Percentiles rank a stretch among this genome's conserved stretches.
Evolutionary conservation across 2,888 invertebrate species (phyloP).

Genomic region (Latrodectus elegans): DNA sequence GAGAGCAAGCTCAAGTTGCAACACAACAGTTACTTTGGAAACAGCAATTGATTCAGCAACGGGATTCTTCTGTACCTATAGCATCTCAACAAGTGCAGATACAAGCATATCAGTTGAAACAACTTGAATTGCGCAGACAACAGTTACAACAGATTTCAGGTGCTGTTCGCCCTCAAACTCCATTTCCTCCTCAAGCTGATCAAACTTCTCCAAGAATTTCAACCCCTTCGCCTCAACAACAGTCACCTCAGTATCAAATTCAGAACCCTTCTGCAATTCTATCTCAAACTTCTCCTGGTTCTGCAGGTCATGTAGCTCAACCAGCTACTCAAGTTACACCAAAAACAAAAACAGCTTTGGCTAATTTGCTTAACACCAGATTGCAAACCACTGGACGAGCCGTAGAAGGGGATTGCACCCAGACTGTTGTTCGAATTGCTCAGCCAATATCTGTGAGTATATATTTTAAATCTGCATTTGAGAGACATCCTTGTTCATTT

Average conservation of each 20-base stretch:
- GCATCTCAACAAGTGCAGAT: constrained; percentile 73
- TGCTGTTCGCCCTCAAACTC: constrained; percentile 17
- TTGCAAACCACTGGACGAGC: constrained; percentile 77
- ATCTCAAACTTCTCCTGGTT: constrained; percentile 62
- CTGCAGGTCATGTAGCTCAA: constrained; percentile 16
- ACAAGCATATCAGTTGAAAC: constrained; percentile 78
- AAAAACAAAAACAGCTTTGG: constrained; percentile 95
- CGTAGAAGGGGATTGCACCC: constrained; percentile 52
- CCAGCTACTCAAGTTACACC: constrained; percentile 80
- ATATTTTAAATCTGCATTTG: too few relatives aligned
- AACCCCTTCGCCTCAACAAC: constrained; percentile 27
- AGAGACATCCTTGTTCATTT: too few relatives aligned
- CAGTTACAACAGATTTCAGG: constrained; percentile 73
- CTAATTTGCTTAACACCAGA: constrained; percentile 92
- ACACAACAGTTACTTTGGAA: constrained; percentile 51
- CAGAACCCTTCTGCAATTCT: constrained; percentile 64
- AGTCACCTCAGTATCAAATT: constrained; percentile 72
- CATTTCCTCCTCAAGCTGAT: constrained; percentile 32
- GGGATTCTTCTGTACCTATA: constrained; percentile 32
- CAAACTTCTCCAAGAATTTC: constrained; percentile 18
- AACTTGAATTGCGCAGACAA: constrained; percentile 75
- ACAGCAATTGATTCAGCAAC: constrained; percentile 14
- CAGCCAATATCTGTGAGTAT: constrained; percentile 45
- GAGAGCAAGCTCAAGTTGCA: constrained; percentile 9
- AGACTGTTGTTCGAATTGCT: constrained; percentile 24